A percentile compares a stretch with the other conserved stretches of the same genome.
Evolutionary conservation across 2,797 vertebrate species (phyloP).

Genomic region (Lycodopsis pacificus): DNA sequence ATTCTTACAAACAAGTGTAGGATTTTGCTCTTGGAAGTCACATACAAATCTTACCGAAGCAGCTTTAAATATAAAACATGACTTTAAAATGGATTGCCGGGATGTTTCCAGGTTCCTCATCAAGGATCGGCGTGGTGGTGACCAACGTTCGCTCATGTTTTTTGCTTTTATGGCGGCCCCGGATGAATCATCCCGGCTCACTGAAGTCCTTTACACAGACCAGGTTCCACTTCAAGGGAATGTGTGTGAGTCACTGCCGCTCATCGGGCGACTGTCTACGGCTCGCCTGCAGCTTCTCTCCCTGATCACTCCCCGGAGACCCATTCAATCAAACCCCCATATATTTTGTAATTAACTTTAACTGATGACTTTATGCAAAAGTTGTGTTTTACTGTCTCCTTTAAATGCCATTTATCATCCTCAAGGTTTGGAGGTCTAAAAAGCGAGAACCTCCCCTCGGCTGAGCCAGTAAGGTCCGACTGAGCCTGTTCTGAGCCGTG

Average conservation of each 20-base stretch:
- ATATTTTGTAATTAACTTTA: constrained; percentile 83
- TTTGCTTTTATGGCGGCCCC: constrained; percentile 58
- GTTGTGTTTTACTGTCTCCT: constrained; percentile 81
- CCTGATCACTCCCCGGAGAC: constrained; percentile 77
- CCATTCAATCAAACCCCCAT: constrained; percentile 81
- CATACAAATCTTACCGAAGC: constrained; percentile 13
- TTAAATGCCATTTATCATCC: constrained; percentile 78
- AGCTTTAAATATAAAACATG: constrained; percentile 37
- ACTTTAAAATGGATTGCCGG: constrained; percentile 37
- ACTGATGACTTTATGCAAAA: constrained; percentile 81
- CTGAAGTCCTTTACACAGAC: constrained; percentile 81
- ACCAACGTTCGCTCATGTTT: constrained; percentile 55
- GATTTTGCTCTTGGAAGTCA: constrained; percentile 21
- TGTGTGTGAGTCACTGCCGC: constrained; percentile 77
- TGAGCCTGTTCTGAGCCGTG: constrained; percentile 51
- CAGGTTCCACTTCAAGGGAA: constrained; percentile 79
- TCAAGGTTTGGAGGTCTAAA: constrained; percentile 59
- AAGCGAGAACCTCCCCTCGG: constrained; percentile 48
- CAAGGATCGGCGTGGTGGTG: constrained; percentile 28
- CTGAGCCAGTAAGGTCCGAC: constrained; percentile 57
- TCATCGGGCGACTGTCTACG: constrained; percentile 70
- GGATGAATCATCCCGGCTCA: constrained; percentile 71
- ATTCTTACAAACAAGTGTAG: constrained; percentile 7
- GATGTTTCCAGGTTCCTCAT: constrained; percentile 60
- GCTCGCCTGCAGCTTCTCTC: constrained; percentile 77